Base-by-base conservation (phyloP, 2,113 vertebrate genomes). In the Corynorhinus townsendii region DNA sequence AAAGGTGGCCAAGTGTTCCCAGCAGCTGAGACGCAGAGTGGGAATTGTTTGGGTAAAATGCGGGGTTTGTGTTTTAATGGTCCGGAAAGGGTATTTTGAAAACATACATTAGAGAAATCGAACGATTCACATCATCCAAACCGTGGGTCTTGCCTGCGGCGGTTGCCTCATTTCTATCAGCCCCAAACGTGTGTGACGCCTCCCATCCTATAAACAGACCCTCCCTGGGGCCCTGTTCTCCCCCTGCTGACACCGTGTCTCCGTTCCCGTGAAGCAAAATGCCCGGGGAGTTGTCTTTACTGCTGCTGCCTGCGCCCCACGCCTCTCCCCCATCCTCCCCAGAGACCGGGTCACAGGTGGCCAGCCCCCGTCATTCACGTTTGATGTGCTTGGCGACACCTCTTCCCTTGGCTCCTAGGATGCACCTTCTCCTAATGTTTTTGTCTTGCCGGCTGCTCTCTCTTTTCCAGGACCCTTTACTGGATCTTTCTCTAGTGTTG, bases 311-410 rank as follows among this genome's bases (percentile, higher is more conserved):
- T 62, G 9, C 20, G 1, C 35, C 11, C 11, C 45, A 2, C 5
- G 30, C 19, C 24, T 43, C 49, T n/a, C 71, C 66, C 35, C 30
- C 35, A 16, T 2, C 19, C n/a, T 30, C 45, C 38, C 19, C 26
- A 22, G 72, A 38, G 62, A 17, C 17, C 16, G 4, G 54, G 52
- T 0, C 19, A 19, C 43, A 7, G 0, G 1, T 0, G 15, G n/a
- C 52, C 68, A 68, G 81, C 49, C 49, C 10, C 45, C 0, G 22
- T 30, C 28, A 3, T 11, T 6, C 28, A 35, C n/a, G 0, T 49
- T 28, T n/a, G 68, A 11, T 11, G 38, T 0, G 1, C 59, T 49
- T 35, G 43, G 69, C n/a, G 2, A 11, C 69, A 3, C 47, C 40
- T 47, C 85, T 52, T 66, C 10, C 4, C 30, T 7, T 49, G 49